Percentiles rank a stretch among this genome's conserved stretches.
Conservation (phyloP, 2,113 vertebrate species). For the Cairina moschata region DNA sequence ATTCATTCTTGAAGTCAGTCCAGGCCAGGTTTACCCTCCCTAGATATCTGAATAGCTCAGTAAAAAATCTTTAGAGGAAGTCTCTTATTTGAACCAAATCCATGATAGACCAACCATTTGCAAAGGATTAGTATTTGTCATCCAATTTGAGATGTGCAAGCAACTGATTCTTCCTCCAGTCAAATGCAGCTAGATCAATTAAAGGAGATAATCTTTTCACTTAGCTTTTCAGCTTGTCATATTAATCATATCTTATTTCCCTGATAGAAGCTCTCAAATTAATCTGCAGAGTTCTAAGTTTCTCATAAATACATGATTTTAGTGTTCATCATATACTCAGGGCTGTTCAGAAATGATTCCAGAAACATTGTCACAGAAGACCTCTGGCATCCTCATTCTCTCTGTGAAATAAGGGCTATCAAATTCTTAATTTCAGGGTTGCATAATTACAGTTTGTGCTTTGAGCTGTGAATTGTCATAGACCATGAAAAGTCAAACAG, state of each 20-base stretch:
- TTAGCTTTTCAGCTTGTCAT: neutral
- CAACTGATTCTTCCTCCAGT: neutral
- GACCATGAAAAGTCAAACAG: neutral
- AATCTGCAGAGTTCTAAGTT: neutral
- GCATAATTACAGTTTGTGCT: neutral
- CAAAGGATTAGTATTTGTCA: neutral
- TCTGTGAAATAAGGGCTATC: neutral
- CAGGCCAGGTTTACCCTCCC: neutral
- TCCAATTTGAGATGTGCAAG: neutral
- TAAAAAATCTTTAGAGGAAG: neutral
- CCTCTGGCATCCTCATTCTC: neutral
- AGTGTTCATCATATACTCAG: neutral
- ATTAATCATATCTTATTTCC: neutral
- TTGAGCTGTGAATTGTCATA: neutral
- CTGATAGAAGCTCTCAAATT: neutral
- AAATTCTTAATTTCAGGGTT: neutral
- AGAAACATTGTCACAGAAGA: neutral
- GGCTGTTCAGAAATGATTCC: neutral
- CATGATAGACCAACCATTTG: neutral
- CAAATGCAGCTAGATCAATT: neutral
- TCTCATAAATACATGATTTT: neutral
- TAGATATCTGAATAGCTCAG: neutral
- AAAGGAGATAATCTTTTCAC: neutral
- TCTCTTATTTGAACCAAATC: neutral
- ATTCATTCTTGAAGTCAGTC: neutral